Evolutionary conservation across 64 coral and sea anemone genomes (phyloP), one percentile per base, ranked within the genome.

Genomic region (Stichodactyla mertensii): DNA sequence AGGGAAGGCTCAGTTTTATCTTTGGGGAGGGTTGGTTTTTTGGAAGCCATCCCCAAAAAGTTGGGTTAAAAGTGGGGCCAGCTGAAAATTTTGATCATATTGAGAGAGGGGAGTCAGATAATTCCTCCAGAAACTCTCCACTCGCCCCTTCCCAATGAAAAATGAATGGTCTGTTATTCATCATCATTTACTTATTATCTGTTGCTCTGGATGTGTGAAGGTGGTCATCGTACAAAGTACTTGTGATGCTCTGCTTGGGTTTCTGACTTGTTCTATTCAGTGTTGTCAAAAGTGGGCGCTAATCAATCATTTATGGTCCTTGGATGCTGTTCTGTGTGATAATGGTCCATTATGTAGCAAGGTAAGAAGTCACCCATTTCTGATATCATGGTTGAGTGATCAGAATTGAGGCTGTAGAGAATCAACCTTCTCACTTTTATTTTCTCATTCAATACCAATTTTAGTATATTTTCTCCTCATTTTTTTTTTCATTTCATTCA

Each of bases 281-380:
- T 92, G 70, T 52, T 92, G 94, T 82, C 91, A 97, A 87, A 97
- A 93, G 70, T 97, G 94, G 94, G 58, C 91, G 8, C 5, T 93
- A 51, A 64, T 59, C 71, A 89, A 97, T 66, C 87, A 93, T 52
- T 15, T 93, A 54, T 79, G 86, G 79, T 91, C 91, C 11, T 52
- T 97, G 19, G 91, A 84, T 83, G 85, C 94, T 88, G 92, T 92
- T 13, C 79, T 97, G 6, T 93, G 84, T 82, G 88, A 93, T 80
- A 88, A 83, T 89, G 94, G 91, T 55, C 55, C 85, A 62, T 78
- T 93, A 53, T 97, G 88, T 77, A 10, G 28, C 54, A 87, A 81
- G 94, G 93, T 95, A 87, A 22, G 83, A 77, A 20, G 1, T 45
- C 36, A 45, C 36, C 36, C 36, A 45, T 45, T 4, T 45, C 36